Evolutionary conservation across 2,888 invertebrate genomes (phyloP), one percentile per base, ranked within the genome.

Genomic region (Fabriciana adippe): DNA sequence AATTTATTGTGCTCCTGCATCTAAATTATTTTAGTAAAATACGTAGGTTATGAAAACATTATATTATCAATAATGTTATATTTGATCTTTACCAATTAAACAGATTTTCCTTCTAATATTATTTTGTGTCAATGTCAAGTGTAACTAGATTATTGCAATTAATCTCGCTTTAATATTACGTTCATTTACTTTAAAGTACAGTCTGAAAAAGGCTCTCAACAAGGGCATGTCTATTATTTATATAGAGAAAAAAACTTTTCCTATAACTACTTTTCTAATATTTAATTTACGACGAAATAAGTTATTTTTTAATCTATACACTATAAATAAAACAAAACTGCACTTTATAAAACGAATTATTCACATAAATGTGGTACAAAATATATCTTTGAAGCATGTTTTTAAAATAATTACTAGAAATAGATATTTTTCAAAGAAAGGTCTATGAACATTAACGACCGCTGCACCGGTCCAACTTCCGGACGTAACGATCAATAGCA

Each of bases 401-500:
- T n/a, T 31, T n/a, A 31, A 8, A 31, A 15, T 15, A 6, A 11
- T 13, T 11, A 48, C 14, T 31, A 50, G 13, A 31, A 48, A 60
- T 48, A 31, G 5, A n/a, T 47, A 65, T 55, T 41, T 59, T 60
- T 60, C 21, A 65, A 66, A 77, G 78, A 81, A 74, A 84, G 82
- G 85, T 75, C 75, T 84, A 85, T 83, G 85, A 73, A 71, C 85
- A 78, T 82, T 76, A 76, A 83, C 75, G 79, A 85, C 85, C 84
- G 80, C 80, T 91, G 92, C 92, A 92, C 81, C 82, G 84, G 78
- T 81, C 80, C 81, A 76, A 84, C 85, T 90, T 92, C 90, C 90
- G 88, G 87, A 88, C 88, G 84, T 85, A 85, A 87, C 90, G 92
- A 92, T 92, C 91, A 90, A 92, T 92, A 91, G 86, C 74, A 79